These are phyloP conservation scores for Drosophila differens DNA, from an alignment of 2,888 invertebrate genomes.

Conservation along the genomic window DNA sequence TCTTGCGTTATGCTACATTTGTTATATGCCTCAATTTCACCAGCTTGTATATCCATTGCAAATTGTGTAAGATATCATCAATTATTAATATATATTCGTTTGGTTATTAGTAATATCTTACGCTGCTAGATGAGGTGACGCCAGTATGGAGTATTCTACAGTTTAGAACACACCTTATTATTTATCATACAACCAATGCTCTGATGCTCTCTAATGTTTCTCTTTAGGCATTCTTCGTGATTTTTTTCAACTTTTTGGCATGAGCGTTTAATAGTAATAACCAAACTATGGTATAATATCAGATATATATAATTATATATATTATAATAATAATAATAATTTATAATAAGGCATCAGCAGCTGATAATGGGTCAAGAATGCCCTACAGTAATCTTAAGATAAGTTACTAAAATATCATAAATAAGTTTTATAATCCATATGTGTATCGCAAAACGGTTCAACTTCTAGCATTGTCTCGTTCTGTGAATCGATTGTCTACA, in stretches of 20 bases:
- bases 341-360: too few species aligned
- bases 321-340: too few species aligned
- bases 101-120: neutral
- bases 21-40: constrained; percentile 46
- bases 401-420: neutral
- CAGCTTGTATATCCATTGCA: constrained; percentile 50
- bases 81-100: constrained; percentile 2
- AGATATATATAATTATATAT: neutral
- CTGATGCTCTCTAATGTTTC: neutral
- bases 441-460: neutral
- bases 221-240: neutral
- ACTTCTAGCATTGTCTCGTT: neutral
- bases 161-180: neutral
- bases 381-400: neutral
- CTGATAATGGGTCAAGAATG: neutral
- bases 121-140: neutral
- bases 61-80: constrained; percentile 45
- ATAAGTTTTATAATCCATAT: neutral
- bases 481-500: neutral
- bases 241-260: neutral
- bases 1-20: constrained; percentile 26
- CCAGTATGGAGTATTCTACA: neutral
- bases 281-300: neutral
- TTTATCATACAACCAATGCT: neutral
- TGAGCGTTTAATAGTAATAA: neutral